Conservation (phyloP, 2,113 vertebrate species). For the Archocentrus centrarchus region DNA sequence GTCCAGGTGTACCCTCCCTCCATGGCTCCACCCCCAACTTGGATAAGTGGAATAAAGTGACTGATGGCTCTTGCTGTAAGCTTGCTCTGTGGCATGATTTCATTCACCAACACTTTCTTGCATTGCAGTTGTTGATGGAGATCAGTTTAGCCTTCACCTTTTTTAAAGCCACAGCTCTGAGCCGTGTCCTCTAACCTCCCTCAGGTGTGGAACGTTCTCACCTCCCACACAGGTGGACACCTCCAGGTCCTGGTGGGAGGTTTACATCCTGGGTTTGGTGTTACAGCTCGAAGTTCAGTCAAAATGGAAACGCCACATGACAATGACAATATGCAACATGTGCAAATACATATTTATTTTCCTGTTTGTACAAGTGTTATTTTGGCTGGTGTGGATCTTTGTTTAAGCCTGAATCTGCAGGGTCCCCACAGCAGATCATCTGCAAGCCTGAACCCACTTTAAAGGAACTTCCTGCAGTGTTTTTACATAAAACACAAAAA, state of each 20-base stretch:
- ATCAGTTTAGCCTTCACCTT: background rate
- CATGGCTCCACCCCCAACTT: too few relatives aligned
- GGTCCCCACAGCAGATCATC: background rate
- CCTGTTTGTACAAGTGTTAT: background rate
- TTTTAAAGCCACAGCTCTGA: background rate
- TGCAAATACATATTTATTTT: background rate
- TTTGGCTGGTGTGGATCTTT: too few relatives aligned
- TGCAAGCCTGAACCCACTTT: background rate
- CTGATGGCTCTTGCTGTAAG: too few relatives aligned
- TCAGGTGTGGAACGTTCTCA: background rate
- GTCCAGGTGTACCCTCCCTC: too few relatives aligned
- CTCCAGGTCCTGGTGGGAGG: too few relatives aligned
- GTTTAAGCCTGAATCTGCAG: too few relatives aligned
- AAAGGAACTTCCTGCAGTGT: background rate
- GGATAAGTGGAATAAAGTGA: too few relatives aligned
- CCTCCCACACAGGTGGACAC: background rate
- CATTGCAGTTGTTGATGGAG: background rate
- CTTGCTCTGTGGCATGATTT: too few relatives aligned
- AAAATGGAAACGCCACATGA: background rate
- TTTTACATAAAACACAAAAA: too few relatives aligned
- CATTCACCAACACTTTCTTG: background rate
- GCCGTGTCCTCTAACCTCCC: background rate
- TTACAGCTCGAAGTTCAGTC: background rate
- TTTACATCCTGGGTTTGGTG: background rate
- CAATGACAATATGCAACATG: background rate